Percentiles rank a stretch among this genome's conserved stretches.
phyloP scores from a whole-genome alignment of 1,140 invertebrate species.

The Thaumetopoea pityocampa region DNA sequence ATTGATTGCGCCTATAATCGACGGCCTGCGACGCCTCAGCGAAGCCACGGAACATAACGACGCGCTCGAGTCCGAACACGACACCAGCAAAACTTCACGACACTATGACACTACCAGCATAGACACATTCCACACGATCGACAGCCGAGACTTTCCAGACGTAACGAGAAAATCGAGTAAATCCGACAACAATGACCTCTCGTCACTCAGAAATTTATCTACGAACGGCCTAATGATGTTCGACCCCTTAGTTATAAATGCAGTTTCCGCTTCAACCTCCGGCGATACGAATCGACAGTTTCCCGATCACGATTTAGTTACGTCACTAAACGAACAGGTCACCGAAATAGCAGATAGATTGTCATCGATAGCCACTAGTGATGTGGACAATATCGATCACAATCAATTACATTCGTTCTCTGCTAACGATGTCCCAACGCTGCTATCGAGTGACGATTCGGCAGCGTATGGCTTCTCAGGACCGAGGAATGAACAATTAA shows the following conservation, averaged over 20 bases:
- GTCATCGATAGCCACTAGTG: conserved; percentile 55
- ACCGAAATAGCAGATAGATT: conserved; percentile 69
- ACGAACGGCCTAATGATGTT: conserved; percentile 72
- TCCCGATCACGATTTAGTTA: conserved; percentile 65
- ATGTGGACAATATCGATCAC: conserved; percentile 53
- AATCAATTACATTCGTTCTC: conserved; percentile 63
- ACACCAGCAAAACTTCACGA: conserved; percentile 13
- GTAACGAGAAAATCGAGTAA: conserved; percentile 57
- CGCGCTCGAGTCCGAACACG: conserved; percentile 26
- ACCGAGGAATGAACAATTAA: conserved; percentile 57
- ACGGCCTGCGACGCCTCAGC: conserved; percentile 55
- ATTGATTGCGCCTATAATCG: conserved; percentile 67
- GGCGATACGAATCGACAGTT: conserved; percentile 47
- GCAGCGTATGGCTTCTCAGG: conserved; percentile 43
- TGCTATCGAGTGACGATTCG: conserved; percentile 44
- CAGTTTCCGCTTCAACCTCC: conserved; percentile 44
- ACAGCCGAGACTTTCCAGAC: conserved; percentile 34
- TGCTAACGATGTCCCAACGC: conserved; percentile 60
- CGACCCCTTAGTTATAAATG: conserved; percentile 66
- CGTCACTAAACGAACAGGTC: conserved; percentile 69
- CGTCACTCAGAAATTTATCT: conserved; percentile 64
- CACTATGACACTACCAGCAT: conserved; percentile 33
- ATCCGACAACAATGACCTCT: conserved; percentile 52
- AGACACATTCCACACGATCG: conserved; percentile 54
- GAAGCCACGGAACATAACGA: conserved; percentile 35